phyloP scores from a whole-genome alignment of 2,797 vertebrate genomes.

The Nyctalus aviator region DNA sequence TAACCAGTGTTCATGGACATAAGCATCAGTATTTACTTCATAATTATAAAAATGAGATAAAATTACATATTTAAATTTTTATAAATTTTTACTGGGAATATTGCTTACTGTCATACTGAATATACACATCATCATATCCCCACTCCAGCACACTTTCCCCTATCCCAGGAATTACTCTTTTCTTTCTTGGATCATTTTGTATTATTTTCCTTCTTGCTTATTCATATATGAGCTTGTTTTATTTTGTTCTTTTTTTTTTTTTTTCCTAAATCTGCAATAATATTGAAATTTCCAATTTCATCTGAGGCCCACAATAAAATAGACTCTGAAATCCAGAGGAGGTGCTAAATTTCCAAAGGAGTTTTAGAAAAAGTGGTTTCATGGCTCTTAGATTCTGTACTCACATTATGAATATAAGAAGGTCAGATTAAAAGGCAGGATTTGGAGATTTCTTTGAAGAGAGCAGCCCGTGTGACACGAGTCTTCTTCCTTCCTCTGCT shows the following conservation, averaged over 20 bases:
- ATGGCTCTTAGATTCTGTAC: background rate
- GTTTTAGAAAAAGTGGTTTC: background rate
- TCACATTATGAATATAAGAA: background rate
- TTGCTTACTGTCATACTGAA: background rate
- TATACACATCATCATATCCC: background rate
- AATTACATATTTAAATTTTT: conserved; percentile 3
- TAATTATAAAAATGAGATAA: conserved; percentile 18
- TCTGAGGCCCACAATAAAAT: background rate
- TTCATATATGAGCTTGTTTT: background rate
- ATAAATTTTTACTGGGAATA: background rate
- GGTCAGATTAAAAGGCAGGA: background rate
- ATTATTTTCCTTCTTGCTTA: background rate
- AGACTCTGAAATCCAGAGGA: background rate
- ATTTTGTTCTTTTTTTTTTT: background rate
- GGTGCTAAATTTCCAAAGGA: conserved; percentile 45
- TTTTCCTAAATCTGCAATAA: background rate
- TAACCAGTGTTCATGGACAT: background rate
- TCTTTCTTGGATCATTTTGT: background rate
- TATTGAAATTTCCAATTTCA: conserved; percentile 44
- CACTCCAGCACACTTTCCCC: background rate
- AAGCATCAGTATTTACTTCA: conserved; percentile 17
- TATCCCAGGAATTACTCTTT: background rate
- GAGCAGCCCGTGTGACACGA: background rate
- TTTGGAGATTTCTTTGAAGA: conserved; percentile 34
- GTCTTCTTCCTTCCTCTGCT: background rate